Evolutionary conservation across 2,113 vertebrate species (phyloP), one percentile per base, ranked within the genome.

Genomic region (Montifringilla adamsi): DNA sequence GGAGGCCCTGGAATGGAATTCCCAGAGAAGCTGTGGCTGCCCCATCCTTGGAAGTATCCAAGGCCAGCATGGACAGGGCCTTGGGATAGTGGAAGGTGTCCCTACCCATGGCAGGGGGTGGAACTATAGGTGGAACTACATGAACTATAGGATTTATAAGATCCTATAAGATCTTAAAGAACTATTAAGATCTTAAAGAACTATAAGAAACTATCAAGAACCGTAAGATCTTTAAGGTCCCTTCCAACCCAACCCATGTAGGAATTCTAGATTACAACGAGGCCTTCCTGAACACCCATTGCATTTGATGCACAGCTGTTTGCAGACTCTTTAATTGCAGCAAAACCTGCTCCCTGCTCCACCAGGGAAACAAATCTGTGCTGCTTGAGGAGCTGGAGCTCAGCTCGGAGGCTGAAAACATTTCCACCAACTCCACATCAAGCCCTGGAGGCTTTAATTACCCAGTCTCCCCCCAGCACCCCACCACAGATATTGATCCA

Each of bases 51-150:
- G n/a, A 47, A 62, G 11, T 47, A 14, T 60, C 7, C 55, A 53
- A 31, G 62, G n/a, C 13, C 30, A 55, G 26, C 41, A 0, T 47
- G 76, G 43, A 66, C 0, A 0, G 27, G 22, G 8, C 7, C 39
- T 67, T 41, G 70, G 37, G 37, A 37, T 37, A n/a, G n/a, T n/a
- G n/a, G n/a, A n/a, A n/a, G n/a, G n/a, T n/a, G n/a, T n/a, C n/a
- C n/a, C n/a, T n/a, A n/a, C n/a, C n/a, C n/a, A n/a, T n/a, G n/a
- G n/a, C n/a, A n/a, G n/a, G n/a, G n/a, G n/a, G n/a, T 70, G 24
- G 13, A 75, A 75, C 4, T n/a, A 8, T 0, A 30, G 20, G 5
- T 69, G 46, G 18, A 82, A 81, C 55, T 56, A 56, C 3, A 56
- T 20, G 53, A 31, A 55, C 3, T 28, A 11, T 0, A 37, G 33